These are phyloP conservation scores for Chiroxiphia lanceolata DNA, from an alignment of 2,797 vertebrate species.

Conservation along the genomic window DNA sequence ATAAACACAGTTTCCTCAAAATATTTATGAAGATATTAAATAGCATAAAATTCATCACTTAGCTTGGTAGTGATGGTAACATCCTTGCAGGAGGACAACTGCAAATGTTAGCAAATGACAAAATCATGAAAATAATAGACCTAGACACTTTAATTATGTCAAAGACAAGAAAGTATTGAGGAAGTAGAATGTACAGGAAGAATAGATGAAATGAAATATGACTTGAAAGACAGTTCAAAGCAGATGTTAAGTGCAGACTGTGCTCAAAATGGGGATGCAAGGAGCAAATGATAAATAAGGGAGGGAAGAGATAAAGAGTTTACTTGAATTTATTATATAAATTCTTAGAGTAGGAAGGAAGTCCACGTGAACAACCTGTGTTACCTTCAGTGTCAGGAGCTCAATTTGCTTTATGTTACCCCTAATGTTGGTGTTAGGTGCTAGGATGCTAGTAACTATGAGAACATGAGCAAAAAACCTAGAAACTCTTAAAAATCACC, in stretches of 20 bases:
- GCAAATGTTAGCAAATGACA: neutral
- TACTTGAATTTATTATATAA: neutral
- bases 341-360: neutral
- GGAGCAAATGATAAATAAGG: neutral
- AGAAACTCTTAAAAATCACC: neutral
- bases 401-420: neutral
- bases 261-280: neutral
- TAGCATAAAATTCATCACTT: neutral
- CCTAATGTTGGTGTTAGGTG: neutral
- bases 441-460: neutral
- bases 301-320: neutral
- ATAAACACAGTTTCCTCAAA: neutral
- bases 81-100: neutral
- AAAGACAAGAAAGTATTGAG: neutral
- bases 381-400: fast-evolving
- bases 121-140: neutral
- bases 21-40: neutral
- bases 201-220: neutral
- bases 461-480: neutral
- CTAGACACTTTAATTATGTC: neutral
- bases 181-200: neutral
- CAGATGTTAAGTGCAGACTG: neutral
- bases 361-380: neutral
- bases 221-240: neutral
- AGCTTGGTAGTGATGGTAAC: neutral